Percentiles rank a stretch among this genome's conserved stretches.
phyloP scores from a whole-genome alignment of 2,888 invertebrate species.

The Pomacea canaliculata region DNA sequence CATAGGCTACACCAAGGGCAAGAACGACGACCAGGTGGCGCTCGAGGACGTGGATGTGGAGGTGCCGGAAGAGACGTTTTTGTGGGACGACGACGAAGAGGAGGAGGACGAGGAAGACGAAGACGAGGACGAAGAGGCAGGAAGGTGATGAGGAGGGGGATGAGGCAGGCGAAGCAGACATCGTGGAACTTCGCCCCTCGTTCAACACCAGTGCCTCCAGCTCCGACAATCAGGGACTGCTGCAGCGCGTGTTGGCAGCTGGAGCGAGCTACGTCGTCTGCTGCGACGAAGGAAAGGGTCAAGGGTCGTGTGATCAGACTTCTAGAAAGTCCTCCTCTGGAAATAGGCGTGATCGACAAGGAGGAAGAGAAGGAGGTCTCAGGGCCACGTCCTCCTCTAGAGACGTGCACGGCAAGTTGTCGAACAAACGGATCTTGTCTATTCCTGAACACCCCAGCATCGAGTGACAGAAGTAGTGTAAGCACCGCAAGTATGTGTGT shows the following conservation, averaged over 20 bases:
- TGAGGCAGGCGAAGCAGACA: constrained; percentile 46
- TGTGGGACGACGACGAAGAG: constrained; percentile 5
- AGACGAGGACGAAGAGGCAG: constrained; percentile 35
- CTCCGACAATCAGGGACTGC: constrained; percentile 34
- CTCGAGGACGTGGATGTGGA: constrained; percentile 39
- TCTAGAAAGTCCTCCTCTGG: constrained; percentile 34
- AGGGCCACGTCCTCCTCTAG: constrained; percentile 28
- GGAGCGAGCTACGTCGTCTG: constrained; percentile 2
- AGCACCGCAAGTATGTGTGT: too few species aligned
- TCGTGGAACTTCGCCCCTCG: constrained; percentile 35
- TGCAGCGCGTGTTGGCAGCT: constrained; percentile 19
- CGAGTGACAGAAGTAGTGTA: constrained; percentile 14
- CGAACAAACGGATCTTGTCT: constrained; percentile 25
- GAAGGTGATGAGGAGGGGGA: constrained; percentile 51
- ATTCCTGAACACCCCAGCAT: constrained; percentile 28
- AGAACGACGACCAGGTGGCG: background rate
- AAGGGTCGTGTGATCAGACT: constrained; percentile 15
- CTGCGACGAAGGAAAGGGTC: background rate
- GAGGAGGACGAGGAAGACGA: constrained; percentile 41
- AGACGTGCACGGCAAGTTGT: constrained; percentile 26
- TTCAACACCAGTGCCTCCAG: constrained; percentile 38
- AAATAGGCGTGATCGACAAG: constrained; percentile 1
- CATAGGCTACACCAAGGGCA: constrained; percentile 35
- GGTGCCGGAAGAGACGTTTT: constrained; percentile 35
- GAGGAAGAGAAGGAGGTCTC: constrained; percentile 34